Conservation (phyloP, 2,888 invertebrate species). For the Cantharis rufa region DNA sequence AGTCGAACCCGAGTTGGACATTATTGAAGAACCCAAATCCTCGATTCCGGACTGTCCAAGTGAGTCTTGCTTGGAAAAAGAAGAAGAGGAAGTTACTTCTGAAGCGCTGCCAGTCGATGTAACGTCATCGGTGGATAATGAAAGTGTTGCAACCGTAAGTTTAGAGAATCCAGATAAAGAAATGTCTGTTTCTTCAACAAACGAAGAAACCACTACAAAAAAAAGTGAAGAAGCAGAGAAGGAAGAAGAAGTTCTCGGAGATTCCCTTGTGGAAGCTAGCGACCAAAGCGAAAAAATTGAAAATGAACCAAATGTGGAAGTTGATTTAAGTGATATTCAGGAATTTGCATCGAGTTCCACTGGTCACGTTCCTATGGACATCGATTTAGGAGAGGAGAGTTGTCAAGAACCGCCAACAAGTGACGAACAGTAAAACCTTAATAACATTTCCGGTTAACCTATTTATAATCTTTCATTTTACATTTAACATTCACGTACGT, state of each 20-base stretch:
- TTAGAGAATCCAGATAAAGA: constrained; percentile 44
- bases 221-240: not conserved
- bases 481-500: not conserved
- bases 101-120: constrained; percentile 10
- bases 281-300: constrained; percentile 41
- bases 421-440: constrained; percentile 13
- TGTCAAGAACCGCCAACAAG: constrained; percentile 19
- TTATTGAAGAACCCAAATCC: not conserved
- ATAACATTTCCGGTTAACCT: not conserved
- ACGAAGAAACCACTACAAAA: not conserved
- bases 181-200: not conserved
- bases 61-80: not conserved
- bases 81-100: not conserved
- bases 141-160: constrained; percentile 55
- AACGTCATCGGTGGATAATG: constrained; percentile 40
- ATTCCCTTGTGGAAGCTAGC: constrained; percentile 53
- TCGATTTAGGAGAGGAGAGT: constrained; percentile 18
- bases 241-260: constrained; percentile 49
- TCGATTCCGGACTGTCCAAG: not conserved
- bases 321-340: not conserved
- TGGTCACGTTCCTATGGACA: constrained; percentile 12
- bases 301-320: constrained; percentile 6
- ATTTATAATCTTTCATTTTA: not conserved
- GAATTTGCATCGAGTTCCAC: constrained; percentile 18
- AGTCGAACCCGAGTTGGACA: not conserved